phyloP scores from a whole-genome alignment of 2,113 vertebrate species.

The Lycaon pictus region DNA sequence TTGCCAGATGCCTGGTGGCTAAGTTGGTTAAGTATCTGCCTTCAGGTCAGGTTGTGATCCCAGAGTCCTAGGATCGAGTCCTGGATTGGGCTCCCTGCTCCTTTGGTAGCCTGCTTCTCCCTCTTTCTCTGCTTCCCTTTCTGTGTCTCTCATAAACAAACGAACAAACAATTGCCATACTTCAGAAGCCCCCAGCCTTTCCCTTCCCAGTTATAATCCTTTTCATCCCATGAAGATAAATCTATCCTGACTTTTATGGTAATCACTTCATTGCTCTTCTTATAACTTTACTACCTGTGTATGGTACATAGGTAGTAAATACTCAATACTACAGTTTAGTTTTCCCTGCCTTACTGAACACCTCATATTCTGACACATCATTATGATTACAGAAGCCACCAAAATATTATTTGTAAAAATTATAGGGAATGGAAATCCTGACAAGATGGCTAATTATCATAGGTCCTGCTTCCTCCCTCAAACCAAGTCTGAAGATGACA shows the following conservation, averaged over 20 bases:
- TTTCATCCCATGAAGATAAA: not conserved
- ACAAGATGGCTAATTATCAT: not conserved
- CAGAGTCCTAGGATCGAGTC: too few species aligned
- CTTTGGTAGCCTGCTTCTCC: too few species aligned
- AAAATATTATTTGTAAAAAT: constrained; percentile 23
- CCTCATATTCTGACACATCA: not conserved
- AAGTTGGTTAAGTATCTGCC: too few species aligned
- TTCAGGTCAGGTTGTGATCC: too few species aligned
- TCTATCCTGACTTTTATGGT: not conserved
- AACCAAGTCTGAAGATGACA: not conserved
- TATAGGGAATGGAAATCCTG: not conserved
- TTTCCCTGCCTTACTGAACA: not conserved
- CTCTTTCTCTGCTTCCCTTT: too few species aligned
- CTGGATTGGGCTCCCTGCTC: too few species aligned
- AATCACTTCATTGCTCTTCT: not conserved
- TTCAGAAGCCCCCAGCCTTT: not conserved
- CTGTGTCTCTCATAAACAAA: too few species aligned
- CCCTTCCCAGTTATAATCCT: not conserved
- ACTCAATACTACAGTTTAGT: not conserved
- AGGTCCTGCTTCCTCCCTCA: not conserved
- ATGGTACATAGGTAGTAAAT: not conserved
- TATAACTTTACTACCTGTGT: not conserved
- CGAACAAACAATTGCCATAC: too few species aligned
- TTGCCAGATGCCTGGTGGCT: not conserved
- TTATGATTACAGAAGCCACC: not conserved